Percentiles rank a stretch among this genome's conserved stretches.
Conservation (phyloP, 1,140 invertebrate genomes). For the Bombyx mori region ASM3026992v2 NC_085117.1:474501-475000, state of each 20-base stretch:
- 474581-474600: no score
- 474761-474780: slow-evolving; percentile 44
- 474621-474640: neutral
- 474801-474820: slow-evolving; percentile 44
- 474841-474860: slow-evolving; percentile 28
- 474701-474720: slow-evolving; percentile 20
- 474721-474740: slow-evolving; percentile 43
- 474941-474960: slow-evolving; percentile 1
- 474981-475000: neutral
- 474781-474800: slow-evolving; percentile 55
- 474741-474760: slow-evolving; percentile 34
- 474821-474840: slow-evolving; percentile 10
- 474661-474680: slow-evolving; percentile 20
- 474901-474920: slow-evolving; percentile 55
- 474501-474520: no score
- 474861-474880: slow-evolving; percentile 38
- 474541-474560: no score
- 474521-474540: no score
- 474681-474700: slow-evolving; percentile 31
- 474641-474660: slow-evolving; percentile 15
- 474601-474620: no score
- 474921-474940: slow-evolving; percentile 30
- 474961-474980: neutral
- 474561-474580: no score
- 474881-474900: slow-evolving; percentile 55